Evolutionary conservation across 2,113 vertebrate genomes (phyloP), one percentile per base, ranked within the genome.

Genomic region (Rhagologus leucostigma): DNA sequence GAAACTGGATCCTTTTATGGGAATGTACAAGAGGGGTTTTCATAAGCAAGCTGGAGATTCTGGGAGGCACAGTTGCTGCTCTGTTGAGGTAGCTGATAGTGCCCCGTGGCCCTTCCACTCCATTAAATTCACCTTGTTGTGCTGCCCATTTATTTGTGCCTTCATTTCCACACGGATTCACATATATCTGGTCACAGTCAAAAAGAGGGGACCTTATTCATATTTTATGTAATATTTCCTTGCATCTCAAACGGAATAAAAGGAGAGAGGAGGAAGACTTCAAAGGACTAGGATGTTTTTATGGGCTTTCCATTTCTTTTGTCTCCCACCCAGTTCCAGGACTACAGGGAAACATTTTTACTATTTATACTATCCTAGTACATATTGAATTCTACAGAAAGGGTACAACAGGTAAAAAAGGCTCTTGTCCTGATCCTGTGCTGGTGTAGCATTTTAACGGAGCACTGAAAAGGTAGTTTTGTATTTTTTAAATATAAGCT

Each of bases 1-100:
- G 74, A 87, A 95, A 94, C 27, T 23, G 50, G 65, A 87, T 91
- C 91, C 73, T 95, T 92, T 91, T 81, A 92, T 56, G 74, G 81
- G 56, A 94, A 79, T 12, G 4, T 33, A 84, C 52, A 84, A 86
- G 65, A 71, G 32, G 47, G 44, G 53, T 84, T 94, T 94, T 80
- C 94, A 95, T 46, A 73, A 92, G 76, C 64, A 70, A 87, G 84
- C 78, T 84, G 49, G 73, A 76, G 69, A 7, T 62, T n/a, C 53
- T 94, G 76, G 41, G 50, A 78, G 77, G 60, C 68, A 85, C 60
- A 68, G 86, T 0, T 74, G 64, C 56, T 90, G 50, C 67, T 80
- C 79, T 67, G 42, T 42, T 1, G 7, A 74, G 79, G 92, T 74
- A 33, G 56, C 21, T 47, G 63, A 52, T 8, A 18, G 73, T 2